These are phyloP conservation scores for Ethmia dodecea DNA, from an alignment of 2,888 invertebrate genomes.

Conservation along the genomic window DNA sequence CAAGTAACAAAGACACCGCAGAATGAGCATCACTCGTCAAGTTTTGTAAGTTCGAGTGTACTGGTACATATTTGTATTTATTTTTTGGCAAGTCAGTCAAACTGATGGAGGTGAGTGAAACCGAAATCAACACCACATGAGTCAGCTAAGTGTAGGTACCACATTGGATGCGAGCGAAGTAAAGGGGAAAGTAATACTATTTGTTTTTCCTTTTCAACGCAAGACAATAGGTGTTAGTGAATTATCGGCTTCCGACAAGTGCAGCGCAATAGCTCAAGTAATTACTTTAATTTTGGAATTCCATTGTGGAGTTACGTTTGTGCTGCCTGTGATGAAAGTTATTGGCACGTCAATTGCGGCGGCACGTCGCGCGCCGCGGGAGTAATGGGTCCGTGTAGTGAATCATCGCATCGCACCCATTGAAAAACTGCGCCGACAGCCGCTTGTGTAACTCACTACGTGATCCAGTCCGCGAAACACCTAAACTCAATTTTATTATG, in stretches of 20 bases:
- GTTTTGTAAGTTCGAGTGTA: conserved; percentile 8
- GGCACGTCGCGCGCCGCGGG: conserved; percentile 30
- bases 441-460: conserved; percentile 67
- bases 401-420: conserved; percentile 45
- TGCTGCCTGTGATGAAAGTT: conserved; percentile 54
- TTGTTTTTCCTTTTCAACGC: conserved; percentile 63
- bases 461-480: conserved; percentile 61
- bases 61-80: conserved; percentile 10
- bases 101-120: conserved; percentile 60
- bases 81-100: conserved; percentile 46
- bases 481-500: conserved; percentile 50
- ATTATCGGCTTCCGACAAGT: conserved; percentile 28
- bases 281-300: conserved; percentile 48
- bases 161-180: conserved; percentile 62
- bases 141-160: conserved; percentile 60
- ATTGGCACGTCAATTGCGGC: conserved; percentile 45
- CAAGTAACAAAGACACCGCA: conserved; percentile 4
- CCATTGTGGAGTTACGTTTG: conserved; percentile 45
- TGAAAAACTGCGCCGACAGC: conserved; percentile 57
- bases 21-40: conserved; percentile 5
- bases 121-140: conserved; percentile 66
- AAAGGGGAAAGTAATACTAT: conserved; percentile 73
- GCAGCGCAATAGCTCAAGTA: conserved; percentile 30
- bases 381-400: conserved; percentile 36
- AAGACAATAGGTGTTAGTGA: conserved; percentile 43